Evolutionary conservation across 2,113 vertebrate genomes (phyloP).

Genomic region (Tenrec ecaudatus): DNA sequence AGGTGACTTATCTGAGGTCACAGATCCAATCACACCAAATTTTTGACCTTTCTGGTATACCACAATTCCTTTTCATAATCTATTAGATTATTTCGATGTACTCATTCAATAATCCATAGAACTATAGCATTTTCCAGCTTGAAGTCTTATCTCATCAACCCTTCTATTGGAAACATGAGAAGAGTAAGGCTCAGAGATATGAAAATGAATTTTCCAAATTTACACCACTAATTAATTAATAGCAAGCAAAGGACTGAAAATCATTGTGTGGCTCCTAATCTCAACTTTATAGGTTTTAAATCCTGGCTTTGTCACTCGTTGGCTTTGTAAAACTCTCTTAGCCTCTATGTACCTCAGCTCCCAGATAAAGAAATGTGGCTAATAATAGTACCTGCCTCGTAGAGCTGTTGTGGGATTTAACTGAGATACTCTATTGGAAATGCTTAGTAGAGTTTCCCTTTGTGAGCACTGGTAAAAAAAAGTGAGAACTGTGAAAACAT

Average conservation of each 20-base stretch:
- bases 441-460: not conserved
- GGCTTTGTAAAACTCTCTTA: not conserved
- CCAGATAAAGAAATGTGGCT: not conserved
- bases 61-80: not conserved
- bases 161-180: not conserved
- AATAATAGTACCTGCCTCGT: not conserved
- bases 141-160: not conserved
- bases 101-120: not conserved
- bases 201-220: not conserved
- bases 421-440: not conserved
- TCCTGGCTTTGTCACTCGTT: not conserved
- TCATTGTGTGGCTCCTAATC: not conserved
- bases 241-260: not conserved
- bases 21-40: not conserved
- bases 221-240: not conserved
- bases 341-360: not conserved
- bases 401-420: not conserved
- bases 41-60: not conserved
- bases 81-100: not conserved
- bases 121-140: not conserved
- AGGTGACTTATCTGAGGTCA: not conserved
- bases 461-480: not conserved
- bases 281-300: not conserved
- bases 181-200: not conserved
- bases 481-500: not conserved